A percentile compares a stretch with the other conserved stretches of the same genome.
phyloP scores from a whole-genome alignment of 2,113 vertebrate genomes.

The Vulpes ferrilata region DNA sequence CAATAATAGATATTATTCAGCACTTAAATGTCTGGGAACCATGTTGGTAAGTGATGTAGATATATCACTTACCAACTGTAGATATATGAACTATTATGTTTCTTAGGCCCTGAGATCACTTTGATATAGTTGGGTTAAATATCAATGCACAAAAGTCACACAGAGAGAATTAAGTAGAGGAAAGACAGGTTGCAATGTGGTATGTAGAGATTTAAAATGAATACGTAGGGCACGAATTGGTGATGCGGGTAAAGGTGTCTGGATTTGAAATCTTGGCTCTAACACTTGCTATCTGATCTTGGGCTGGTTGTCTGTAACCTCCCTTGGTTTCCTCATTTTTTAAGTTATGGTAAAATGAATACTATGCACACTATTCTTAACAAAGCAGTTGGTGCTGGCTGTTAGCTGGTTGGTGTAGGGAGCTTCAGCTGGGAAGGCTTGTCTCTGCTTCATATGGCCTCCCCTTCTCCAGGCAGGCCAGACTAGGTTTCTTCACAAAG shows the following conservation, averaged over 20 bases:
- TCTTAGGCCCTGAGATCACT: neutral
- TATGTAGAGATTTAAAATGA: neutral
- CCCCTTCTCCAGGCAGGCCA: neutral
- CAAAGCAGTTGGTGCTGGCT: neutral
- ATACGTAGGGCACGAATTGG: neutral
- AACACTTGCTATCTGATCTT: neutral
- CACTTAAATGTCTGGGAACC: neutral
- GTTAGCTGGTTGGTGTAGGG: neutral
- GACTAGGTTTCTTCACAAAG: neutral
- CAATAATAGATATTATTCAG: neutral
- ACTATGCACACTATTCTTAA: neutral
- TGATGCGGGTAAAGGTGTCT: neutral
- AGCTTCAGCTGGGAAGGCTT: neutral
- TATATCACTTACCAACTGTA: neutral
- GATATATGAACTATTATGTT: neutral
- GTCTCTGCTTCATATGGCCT: neutral
- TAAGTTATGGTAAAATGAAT: neutral
- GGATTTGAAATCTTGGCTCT: neutral
- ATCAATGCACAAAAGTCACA: neutral
- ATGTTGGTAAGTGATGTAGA: neutral
- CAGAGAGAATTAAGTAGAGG: neutral
- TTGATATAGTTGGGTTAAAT: neutral
- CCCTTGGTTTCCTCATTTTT: neutral
- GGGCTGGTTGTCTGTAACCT: neutral
- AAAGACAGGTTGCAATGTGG: neutral